Conservation (phyloP, 2,113 vertebrate genomes). For the Melanotaenia duboulayi region DNA sequence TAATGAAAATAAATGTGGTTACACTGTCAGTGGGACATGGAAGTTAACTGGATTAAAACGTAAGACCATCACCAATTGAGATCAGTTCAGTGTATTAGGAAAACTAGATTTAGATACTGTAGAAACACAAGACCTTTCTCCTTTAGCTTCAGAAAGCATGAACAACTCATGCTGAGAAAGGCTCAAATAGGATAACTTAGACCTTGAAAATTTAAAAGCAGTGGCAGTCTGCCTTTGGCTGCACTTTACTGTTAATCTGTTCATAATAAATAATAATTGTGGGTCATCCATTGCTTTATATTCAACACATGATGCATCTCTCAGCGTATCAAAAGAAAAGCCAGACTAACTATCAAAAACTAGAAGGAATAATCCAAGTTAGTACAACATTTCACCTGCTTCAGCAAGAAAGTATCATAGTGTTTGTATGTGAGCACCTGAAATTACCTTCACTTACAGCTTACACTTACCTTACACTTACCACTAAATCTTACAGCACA, state of each 20-base stretch:
- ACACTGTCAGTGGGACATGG: too few species aligned
- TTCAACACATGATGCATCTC: not conserved
- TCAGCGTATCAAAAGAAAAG: not conserved
- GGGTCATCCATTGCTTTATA: not conserved
- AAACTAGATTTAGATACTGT: not conserved
- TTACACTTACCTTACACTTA: too few species aligned
- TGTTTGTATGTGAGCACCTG: not conserved
- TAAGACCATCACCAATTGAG: not conserved
- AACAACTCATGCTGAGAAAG: not conserved
- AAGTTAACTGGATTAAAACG: too few species aligned
- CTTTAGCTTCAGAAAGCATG: not conserved
- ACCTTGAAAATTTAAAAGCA: not conserved
- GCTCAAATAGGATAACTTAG: not conserved
- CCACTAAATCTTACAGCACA: not conserved
- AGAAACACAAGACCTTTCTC: not conserved
- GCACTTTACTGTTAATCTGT: not conserved
- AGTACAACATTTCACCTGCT: not conserved
- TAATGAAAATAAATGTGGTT: too few species aligned
- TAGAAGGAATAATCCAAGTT: slow-evolving; percentile 1
- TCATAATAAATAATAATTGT: not conserved
- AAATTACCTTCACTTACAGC: not conserved
- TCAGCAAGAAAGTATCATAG: not conserved
- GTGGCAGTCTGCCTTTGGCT: not conserved
- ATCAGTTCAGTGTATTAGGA: slow-evolving; percentile 1
- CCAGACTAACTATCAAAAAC: not conserved